Conservation (phyloP, 2,888 invertebrate genomes). For the Bembecia ichneumoniformis region DNA sequence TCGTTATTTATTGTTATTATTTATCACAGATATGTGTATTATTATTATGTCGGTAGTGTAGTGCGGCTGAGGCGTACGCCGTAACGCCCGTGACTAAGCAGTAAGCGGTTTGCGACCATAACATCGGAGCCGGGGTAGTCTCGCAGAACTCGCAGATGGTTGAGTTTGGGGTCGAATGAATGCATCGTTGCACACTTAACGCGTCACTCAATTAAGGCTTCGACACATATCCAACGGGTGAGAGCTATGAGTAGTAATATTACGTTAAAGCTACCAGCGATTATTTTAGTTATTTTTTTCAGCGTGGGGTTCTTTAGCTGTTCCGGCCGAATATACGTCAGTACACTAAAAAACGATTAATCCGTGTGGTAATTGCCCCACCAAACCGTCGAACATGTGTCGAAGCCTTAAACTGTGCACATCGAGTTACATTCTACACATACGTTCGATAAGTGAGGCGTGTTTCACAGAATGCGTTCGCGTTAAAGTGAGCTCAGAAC, state of each 20-base stretch:
- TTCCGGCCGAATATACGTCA: too few relatives aligned
- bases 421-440: too few relatives aligned
- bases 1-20: slow-evolving; percentile 7
- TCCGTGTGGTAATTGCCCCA: too few relatives aligned
- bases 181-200: slow-evolving; percentile 23
- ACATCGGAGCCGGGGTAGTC: not conserved
- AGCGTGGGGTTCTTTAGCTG: too few relatives aligned
- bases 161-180: not conserved
- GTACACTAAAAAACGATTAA: too few relatives aligned
- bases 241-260: too few relatives aligned
- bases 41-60: slow-evolving; percentile 14
- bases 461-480: not conserved
- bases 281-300: too few relatives aligned
- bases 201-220: slow-evolving; percentile 12
- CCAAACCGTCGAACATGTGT: too few relatives aligned
- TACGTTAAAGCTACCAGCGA: too few relatives aligned
- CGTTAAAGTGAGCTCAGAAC: slow-evolving; percentile 10
- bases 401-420: too few relatives aligned
- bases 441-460: too few relatives aligned
- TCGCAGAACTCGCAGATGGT: not conserved
- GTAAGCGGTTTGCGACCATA: slow-evolving; percentile 10
- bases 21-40: slow-evolving; percentile 25
- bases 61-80: slow-evolving; percentile 31
- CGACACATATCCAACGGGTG: too few relatives aligned
- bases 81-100: slow-evolving; percentile 55